phyloP scores from a whole-genome alignment of 2,888 invertebrate species.

The Ennomos quercinarius region DNA sequence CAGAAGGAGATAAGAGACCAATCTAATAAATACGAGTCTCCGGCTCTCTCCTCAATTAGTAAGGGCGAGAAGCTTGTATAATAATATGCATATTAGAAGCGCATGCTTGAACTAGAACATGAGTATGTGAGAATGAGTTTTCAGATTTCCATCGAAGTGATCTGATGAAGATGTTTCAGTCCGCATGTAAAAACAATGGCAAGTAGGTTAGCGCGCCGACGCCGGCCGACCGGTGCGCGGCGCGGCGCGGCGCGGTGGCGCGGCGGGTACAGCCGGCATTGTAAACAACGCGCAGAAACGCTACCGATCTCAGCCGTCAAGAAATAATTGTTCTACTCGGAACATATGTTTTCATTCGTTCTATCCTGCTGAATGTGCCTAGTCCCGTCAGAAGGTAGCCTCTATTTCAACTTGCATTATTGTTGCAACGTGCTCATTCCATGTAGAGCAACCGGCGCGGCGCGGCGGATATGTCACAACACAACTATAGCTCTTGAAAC shows the following conservation, averaged over 20 bases:
- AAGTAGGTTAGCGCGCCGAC: conserved; percentile 11
- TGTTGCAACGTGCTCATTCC: conserved; percentile 8
- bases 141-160: background rate
- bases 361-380: background rate
- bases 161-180: conserved; percentile 10
- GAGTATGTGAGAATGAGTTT: background rate
- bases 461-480: conserved; percentile 25
- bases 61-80: conserved; percentile 12
- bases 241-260: conserved; percentile 1
- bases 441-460: conserved; percentile 4
- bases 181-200: conserved; percentile 17
- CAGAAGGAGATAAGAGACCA: conserved; percentile 10
- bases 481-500: conserved; percentile 10
- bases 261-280: conserved; percentile 7
- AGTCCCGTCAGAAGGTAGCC: too few species aligned
- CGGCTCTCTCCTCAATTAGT: conserved; percentile 19
- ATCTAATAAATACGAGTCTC: conserved; percentile 26
- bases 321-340: conserved; percentile 1
- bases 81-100: background rate
- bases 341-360: conserved; percentile 2
- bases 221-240: background rate
- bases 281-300: conserved; percentile 26
- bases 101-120: background rate
- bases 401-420: too few species aligned
- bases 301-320: conserved; percentile 20